Evolutionary conservation across 2,797 vertebrate species (phyloP).

Genomic region (Glossophaga mutica): DNA sequence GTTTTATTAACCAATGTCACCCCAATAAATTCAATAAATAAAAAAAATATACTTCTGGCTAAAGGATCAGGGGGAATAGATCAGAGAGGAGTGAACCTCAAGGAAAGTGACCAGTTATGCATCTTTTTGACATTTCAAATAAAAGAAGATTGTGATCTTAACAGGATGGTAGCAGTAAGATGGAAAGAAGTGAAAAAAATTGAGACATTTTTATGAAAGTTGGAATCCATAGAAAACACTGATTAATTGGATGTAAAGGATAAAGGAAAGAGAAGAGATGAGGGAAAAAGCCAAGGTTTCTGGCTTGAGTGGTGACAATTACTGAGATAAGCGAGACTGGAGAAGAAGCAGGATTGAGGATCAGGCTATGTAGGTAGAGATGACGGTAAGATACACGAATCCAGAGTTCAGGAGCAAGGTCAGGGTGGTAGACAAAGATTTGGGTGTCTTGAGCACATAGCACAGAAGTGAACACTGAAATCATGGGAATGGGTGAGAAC

Average conservation of each 20-base stretch:
- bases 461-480: not conserved
- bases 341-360: not conserved
- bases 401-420: not conserved
- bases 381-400: not conserved
- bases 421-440: not conserved
- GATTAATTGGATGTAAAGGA: not conserved
- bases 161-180: not conserved
- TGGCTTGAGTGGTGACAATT: not conserved
- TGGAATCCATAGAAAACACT: not conserved
- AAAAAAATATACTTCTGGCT: not conserved
- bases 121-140: slow-evolving; percentile 1
- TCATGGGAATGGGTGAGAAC: not conserved
- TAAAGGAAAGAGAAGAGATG: not conserved
- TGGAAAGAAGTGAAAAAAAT: not conserved
- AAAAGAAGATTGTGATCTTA: not conserved
- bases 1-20: not conserved
- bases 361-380: not conserved
- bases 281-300: not conserved
- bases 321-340: not conserved
- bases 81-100: not conserved
- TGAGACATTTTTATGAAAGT: not conserved
- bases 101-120: not conserved
- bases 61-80: not conserved
- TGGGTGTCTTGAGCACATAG: not conserved
- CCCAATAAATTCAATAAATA: not conserved